These are phyloP conservation scores for Carpatolechia fugitivella DNA, from an alignment of 2,888 invertebrate species.

Conservation along the genomic window DNA sequence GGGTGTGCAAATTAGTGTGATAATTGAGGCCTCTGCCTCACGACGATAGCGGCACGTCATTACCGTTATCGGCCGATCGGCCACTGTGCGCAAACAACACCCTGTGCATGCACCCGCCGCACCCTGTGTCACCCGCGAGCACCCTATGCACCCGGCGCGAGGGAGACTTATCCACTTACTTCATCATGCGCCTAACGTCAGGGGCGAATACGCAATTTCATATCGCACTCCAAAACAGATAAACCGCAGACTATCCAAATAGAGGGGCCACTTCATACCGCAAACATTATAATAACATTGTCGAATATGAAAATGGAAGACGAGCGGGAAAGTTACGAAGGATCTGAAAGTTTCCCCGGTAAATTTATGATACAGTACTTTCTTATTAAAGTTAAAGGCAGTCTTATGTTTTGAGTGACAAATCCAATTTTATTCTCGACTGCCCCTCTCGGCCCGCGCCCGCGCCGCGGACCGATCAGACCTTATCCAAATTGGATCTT, in stretches of 20 bases:
- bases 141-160: constrained; percentile 5
- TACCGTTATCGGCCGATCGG: constrained; percentile 39
- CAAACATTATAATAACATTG: neutral
- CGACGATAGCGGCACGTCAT: constrained; percentile 43
- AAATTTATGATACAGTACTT: constrained; percentile 29
- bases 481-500: constrained; percentile 81
- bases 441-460: constrained; percentile 60
- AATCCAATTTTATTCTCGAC: constrained; percentile 78
- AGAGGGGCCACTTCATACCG: neutral
- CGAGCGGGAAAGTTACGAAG: constrained; percentile 5
- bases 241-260: constrained; percentile 9
- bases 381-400: constrained; percentile 56
- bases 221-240: constrained; percentile 7
- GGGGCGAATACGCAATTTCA: constrained; percentile 12
- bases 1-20: constrained; percentile 19
- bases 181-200: constrained; percentile 5
- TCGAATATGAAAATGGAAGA: constrained; percentile 5
- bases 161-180: constrained; percentile 12
- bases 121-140: neutral
- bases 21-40: constrained; percentile 31
- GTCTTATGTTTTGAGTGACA: constrained; percentile 80
- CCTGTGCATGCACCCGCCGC: too few species aligned
- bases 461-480: constrained; percentile 72
- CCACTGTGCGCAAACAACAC: constrained; percentile 12
- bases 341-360: constrained; percentile 21